Evolutionary conservation across 2,888 invertebrate genomes (phyloP).

Genomic region (Archaeoteleia sp.): DNA sequence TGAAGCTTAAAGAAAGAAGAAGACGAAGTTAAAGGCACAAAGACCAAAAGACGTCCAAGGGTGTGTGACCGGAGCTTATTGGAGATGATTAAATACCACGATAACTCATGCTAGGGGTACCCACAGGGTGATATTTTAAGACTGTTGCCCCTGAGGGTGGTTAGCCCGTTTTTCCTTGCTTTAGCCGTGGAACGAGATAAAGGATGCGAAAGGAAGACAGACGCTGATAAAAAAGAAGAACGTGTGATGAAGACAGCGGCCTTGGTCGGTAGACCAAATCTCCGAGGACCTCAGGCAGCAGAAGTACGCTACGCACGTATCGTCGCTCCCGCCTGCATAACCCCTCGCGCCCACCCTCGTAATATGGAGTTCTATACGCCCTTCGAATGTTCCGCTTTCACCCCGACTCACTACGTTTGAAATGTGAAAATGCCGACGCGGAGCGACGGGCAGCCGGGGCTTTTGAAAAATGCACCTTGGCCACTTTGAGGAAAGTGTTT

Average conservation of each 20-base stretch:
- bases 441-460: slow-evolving; percentile 46
- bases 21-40: slow-evolving; percentile 13
- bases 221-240: slow-evolving; percentile 29
- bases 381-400: slow-evolving; percentile 45
- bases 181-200: slow-evolving; percentile 21
- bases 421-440: slow-evolving; percentile 57
- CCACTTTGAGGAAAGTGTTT: slow-evolving; percentile 56
- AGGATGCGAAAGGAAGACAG: slow-evolving; percentile 30
- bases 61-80: slow-evolving; percentile 62
- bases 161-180: slow-evolving; percentile 30
- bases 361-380: slow-evolving; percentile 34
- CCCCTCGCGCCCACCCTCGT: slow-evolving; percentile 48
- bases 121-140: slow-evolving; percentile 67
- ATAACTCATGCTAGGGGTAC: slow-evolving; percentile 64
- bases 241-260: slow-evolving; percentile 38
- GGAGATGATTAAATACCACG: slow-evolving; percentile 69
- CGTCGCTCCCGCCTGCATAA: slow-evolving; percentile 60
- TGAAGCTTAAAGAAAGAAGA: slow-evolving; percentile 3
- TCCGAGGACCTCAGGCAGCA: slow-evolving; percentile 65
- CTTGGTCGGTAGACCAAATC: slow-evolving; percentile 62
- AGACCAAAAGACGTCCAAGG: slow-evolving; percentile 31
- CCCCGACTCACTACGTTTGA: slow-evolving; percentile 38
- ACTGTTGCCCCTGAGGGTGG: slow-evolving; percentile 61
- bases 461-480: slow-evolving; percentile 61
- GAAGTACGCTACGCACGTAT: slow-evolving; percentile 69